phyloP scores from a whole-genome alignment of 2,888 invertebrate species.

The Cryptophagus acutangulus region DNA sequence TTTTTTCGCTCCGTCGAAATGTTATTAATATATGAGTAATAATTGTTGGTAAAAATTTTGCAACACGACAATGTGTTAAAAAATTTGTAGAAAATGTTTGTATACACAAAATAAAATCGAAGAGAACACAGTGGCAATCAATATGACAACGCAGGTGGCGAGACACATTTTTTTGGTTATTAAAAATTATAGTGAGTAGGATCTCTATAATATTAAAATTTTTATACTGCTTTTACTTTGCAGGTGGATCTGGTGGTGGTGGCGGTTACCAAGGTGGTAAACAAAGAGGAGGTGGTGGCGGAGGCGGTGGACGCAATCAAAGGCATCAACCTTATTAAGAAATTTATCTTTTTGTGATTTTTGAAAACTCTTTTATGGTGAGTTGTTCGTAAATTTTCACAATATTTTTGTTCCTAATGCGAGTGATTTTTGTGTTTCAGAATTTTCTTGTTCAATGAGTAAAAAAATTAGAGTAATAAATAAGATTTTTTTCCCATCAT shows the following conservation, averaged over 20 bases:
- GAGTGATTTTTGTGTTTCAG: constrained; percentile 18
- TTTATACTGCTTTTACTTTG: constrained; percentile 42
- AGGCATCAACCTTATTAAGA: constrained; percentile 83
- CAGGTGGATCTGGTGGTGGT: constrained; percentile 32
- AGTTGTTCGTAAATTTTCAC: constrained; percentile 7
- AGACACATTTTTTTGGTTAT: constrained; percentile 32
- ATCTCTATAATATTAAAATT: constrained; percentile 39
- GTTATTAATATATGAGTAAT: not conserved
- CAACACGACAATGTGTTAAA: too few species aligned
- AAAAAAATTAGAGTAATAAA: too few species aligned
- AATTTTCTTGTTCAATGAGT: too few species aligned
- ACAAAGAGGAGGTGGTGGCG: constrained; percentile 69
- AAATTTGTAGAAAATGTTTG: too few species aligned
- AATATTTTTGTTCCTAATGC: constrained; percentile 10
- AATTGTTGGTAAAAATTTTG: constrained; percentile 1
- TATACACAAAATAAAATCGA: constrained; percentile 19
- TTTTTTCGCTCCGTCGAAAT: too few species aligned
- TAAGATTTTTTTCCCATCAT: constrained; percentile 28
- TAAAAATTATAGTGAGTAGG: constrained; percentile 37
- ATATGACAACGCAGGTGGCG: constrained; percentile 36
- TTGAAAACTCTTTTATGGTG: constrained; percentile 19
- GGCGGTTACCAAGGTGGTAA: constrained; percentile 70
- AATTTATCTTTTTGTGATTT: constrained; percentile 29
- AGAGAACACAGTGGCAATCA: constrained; percentile 25
- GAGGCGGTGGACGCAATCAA: constrained; percentile 71